Evolutionary conservation across 2,888 invertebrate genomes (phyloP).

Genomic region (Lysandra bellargus): DNA sequence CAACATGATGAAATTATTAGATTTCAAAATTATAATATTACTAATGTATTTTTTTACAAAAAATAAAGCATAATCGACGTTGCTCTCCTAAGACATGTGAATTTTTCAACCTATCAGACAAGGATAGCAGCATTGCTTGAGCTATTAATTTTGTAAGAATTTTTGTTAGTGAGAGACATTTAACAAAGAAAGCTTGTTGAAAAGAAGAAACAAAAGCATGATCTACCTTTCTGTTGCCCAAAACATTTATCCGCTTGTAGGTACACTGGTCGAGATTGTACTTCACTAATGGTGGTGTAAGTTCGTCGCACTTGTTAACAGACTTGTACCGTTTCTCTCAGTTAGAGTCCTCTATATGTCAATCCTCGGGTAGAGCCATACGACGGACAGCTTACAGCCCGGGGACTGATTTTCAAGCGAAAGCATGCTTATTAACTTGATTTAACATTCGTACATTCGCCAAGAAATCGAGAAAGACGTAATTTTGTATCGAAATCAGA

Average conservation of each 20-base stretch:
- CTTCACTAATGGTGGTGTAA: background rate
- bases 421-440: conserved; percentile 16
- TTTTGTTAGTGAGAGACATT: too few relatives aligned
- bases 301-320: background rate
- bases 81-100: too few relatives aligned
- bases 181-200: background rate
- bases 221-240: background rate
- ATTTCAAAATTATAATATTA: too few relatives aligned
- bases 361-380: background rate
- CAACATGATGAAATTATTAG: background rate
- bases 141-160: background rate
- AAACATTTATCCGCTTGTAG: background rate
- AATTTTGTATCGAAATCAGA: background rate
- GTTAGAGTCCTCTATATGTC: conserved; percentile 15
- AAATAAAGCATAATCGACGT: too few relatives aligned
- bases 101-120: background rate
- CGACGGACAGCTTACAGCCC: background rate
- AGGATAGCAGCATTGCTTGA: background rate
- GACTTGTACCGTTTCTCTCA: conserved; percentile 6
- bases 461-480: background rate
- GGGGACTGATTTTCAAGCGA: background rate
- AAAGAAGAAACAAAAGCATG: background rate
- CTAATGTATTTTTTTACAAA: too few relatives aligned
- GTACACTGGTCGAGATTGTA: background rate
- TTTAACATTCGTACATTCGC: background rate